Base-by-base conservation (phyloP, 2,888 invertebrate species). In the Operophtera brumata region DNA sequence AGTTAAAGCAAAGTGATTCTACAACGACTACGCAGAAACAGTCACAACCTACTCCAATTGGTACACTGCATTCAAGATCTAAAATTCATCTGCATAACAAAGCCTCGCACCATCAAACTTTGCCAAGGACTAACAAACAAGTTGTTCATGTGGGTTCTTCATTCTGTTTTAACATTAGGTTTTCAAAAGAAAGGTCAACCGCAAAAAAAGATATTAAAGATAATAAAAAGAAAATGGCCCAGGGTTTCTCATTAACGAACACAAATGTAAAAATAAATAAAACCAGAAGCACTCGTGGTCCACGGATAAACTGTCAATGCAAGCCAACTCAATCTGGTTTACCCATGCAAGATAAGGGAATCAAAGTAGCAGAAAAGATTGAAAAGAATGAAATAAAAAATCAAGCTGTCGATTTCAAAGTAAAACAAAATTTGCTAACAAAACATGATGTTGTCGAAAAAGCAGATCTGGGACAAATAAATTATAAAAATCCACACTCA, bases 111-210 rank as follows among this genome's bases (percentile, higher is more conserved):
- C 25, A 25, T 26, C 34, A 47, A 54, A 47, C 47, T 28, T 37
- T 46, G 11, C 55, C 55, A 4, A 44, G 25, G 34, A 35, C 36
- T 30, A 41, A 45, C 12, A 59, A 42, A 45, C 59, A 46, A 61
- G 64, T 40, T 51, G 63, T 57, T 50, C 62, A 51, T 34, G 52
- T 75, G 12, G 69, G 71, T 9, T 75, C 75, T 28, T 67, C 49
- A 48, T 69, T 75, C 45, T 71, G 65, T 60, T 73, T 75, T 42
- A 62, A 69, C 41, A 53, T 74, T 42, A 67, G 73, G 40, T 73
- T 73, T 67, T 68, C 52, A 20, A 76, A 74, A 65, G 35, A 46
- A 30, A 47, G 41, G 44, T 30, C 35, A 20, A 26, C n/a, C 11
- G 20, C 20, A 14, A n/a, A 14, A 11, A 11, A 44, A 12, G 12